These are phyloP conservation scores for Agrotis clavis DNA, from an alignment of 2,888 invertebrate genomes.

Conservation along the genomic window DNA sequence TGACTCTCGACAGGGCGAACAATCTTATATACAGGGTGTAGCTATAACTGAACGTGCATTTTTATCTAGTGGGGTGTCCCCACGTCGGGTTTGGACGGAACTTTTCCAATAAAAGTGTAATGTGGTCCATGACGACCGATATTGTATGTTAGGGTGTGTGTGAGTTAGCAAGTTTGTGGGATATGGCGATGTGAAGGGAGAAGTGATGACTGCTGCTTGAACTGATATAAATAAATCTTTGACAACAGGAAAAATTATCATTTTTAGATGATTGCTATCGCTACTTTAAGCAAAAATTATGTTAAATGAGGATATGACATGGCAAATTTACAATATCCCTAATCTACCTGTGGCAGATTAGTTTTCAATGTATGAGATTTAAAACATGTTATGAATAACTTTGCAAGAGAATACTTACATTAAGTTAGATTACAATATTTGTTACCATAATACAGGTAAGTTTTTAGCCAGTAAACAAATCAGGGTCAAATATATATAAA, in stretches of 20 bases:
- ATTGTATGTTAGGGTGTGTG: conserved; percentile 31
- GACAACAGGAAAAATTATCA: neutral
- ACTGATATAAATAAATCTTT: neutral
- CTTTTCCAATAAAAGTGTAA: conserved; percentile 81
- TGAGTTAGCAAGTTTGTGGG: conserved; percentile 6
- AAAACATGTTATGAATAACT: no score
- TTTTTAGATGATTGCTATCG: no score
- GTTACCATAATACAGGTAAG: no score
- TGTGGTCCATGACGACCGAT: conserved; percentile 69
- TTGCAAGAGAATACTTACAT: no score
- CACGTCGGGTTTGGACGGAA: conserved; percentile 54
- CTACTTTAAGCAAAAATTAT: no score
- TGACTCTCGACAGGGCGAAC: neutral
- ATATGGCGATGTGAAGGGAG: conserved; percentile 11
- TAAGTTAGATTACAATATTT: no score
- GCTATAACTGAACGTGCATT: conserved; percentile 42
- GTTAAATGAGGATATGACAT: no score
- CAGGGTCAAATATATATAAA: neutral
- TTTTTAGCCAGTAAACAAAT: neutral
- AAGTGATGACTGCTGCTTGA: neutral
- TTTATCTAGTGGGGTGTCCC: conserved; percentile 44
- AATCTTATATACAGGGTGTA: conserved; percentile 26
- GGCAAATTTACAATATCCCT: no score
- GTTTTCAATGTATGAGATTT: no score
- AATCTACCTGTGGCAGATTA: no score